phyloP scores from a whole-genome alignment of 1,140 invertebrate genomes.

The Eufriesea mexicana region DNA sequence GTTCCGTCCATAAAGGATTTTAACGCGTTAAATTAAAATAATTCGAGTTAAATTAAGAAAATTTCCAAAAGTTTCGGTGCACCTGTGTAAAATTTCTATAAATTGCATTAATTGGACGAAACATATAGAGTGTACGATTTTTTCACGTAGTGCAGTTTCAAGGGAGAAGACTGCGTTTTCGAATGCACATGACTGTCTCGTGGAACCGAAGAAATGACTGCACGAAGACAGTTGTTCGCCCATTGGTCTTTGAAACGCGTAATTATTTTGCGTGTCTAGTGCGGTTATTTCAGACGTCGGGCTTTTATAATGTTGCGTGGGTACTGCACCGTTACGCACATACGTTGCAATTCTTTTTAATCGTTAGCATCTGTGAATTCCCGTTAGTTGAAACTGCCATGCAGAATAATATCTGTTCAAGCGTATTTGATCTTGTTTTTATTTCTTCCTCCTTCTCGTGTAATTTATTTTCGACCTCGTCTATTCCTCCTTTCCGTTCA shows the following conservation, averaged over 20 bases:
- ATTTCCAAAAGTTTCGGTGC: too few species aligned
- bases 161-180: not conserved
- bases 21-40: too few species aligned
- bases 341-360: not conserved
- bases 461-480: too few species aligned
- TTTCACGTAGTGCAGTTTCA: not conserved
- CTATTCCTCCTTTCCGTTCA: too few species aligned
- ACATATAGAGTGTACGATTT: too few species aligned
- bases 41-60: too few species aligned
- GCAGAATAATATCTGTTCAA: not conserved
- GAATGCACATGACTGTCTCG: not conserved
- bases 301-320: not conserved
- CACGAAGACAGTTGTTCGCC: not conserved
- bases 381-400: not conserved
- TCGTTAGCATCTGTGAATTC: not conserved
- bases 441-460: not conserved
- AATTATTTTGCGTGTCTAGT: not conserved
- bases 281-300: not conserved
- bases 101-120: too few species aligned
- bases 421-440: not conserved
- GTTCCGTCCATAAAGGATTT: too few species aligned
- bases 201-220: not conserved
- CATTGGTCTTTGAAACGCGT: not conserved
- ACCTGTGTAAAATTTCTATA: too few species aligned
- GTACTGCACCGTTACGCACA: not conserved